phyloP scores from a whole-genome alignment of 2,113 vertebrate species.

The Sinocyclocheilus grahami region DNA sequence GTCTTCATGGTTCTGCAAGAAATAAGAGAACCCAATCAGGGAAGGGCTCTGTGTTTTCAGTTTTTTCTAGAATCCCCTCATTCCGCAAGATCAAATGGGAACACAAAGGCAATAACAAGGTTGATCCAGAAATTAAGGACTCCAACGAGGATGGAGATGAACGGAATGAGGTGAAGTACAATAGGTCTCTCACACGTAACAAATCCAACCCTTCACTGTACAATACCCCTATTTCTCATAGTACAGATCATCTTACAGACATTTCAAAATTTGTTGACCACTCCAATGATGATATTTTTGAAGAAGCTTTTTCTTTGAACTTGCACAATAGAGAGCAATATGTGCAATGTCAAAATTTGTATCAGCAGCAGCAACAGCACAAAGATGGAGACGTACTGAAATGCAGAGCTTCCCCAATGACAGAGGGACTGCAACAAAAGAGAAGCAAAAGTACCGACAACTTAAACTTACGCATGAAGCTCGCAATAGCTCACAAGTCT shows the following conservation, averaged over 20 bases:
- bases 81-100: slow-evolving; percentile 68
- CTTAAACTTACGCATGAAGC: slow-evolving; percentile 73
- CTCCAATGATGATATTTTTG: slow-evolving; percentile 73
- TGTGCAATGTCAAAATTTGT: slow-evolving; percentile 27
- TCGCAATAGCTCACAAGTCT: slow-evolving; percentile 82
- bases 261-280: slow-evolving; percentile 57
- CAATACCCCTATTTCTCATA: slow-evolving; percentile 37
- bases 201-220: slow-evolving; percentile 10
- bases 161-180: neutral
- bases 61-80: slow-evolving; percentile 73
- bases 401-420: slow-evolving; percentile 42
- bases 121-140: slow-evolving; percentile 22
- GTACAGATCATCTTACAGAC: slow-evolving; percentile 55
- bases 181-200: neutral
- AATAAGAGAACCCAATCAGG: neutral
- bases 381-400: slow-evolving; percentile 51
- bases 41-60: slow-evolving; percentile 60
- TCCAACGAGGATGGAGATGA: slow-evolving; percentile 15
- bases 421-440: slow-evolving; percentile 65
- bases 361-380: slow-evolving; percentile 2
- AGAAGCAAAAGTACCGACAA: slow-evolving; percentile 72
- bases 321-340: slow-evolving; percentile 37
- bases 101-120: slow-evolving; percentile 43
- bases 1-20: neutral
- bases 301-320: slow-evolving; percentile 64